phyloP scores from a whole-genome alignment of 2,888 invertebrate species.

The Lepidonotus clava region DNA sequence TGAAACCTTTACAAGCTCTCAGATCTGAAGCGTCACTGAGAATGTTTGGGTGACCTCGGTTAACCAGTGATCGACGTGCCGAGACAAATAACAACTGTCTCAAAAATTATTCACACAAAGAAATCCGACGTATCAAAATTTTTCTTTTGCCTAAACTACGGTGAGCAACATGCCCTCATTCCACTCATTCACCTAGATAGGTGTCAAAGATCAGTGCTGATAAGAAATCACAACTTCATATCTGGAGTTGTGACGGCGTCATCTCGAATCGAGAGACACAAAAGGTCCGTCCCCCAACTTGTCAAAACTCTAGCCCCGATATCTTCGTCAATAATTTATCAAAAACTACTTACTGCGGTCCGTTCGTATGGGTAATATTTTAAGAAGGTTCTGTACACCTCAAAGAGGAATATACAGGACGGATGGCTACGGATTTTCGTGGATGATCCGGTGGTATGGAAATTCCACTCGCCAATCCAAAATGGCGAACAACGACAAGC shows the following conservation, averaged over 20 bases:
- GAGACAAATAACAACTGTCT: conserved; percentile 24
- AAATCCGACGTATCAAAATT: neutral
- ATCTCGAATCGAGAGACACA: neutral
- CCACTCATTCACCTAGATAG: neutral
- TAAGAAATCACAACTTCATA: conserved; percentile 37
- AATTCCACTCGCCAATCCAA: conserved; percentile 55
- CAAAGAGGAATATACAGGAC: conserved; percentile 53
- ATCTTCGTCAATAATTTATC: neutral
- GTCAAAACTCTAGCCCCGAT: conserved; percentile 34
- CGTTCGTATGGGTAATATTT: conserved; percentile 60
- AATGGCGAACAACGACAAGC: conserved; percentile 58
- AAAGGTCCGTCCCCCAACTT: conserved; percentile 38
- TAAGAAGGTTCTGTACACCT: conserved; percentile 54
- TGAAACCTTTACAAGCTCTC: too few species aligned
- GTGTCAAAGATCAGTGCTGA: neutral
- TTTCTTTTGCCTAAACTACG: neutral
- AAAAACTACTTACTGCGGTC: conserved; percentile 61
- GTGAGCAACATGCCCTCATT: neutral
- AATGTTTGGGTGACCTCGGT: conserved; percentile 45
- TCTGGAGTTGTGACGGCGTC: conserved; percentile 1
- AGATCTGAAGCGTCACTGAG: conserved; percentile 14
- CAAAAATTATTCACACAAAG: neutral
- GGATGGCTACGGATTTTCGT: conserved; percentile 61
- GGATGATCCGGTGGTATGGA: conserved; percentile 53
- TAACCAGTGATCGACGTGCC: conserved; percentile 29